Conservation (phyloP, 2,113 vertebrate species). For the Martes martes region DNA sequence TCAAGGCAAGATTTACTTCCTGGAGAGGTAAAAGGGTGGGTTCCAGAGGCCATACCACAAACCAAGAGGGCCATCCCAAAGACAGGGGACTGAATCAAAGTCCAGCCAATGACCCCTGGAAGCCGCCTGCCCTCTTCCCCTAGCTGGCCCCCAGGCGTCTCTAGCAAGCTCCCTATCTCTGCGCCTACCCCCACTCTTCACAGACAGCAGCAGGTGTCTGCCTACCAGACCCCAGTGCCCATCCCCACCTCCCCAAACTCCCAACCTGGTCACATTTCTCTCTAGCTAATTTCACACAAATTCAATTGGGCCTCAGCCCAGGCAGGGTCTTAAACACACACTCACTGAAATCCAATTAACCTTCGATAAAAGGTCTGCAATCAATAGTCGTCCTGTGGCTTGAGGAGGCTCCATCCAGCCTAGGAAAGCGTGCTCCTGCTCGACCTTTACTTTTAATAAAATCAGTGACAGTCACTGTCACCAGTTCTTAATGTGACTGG, state of each 20-base stretch:
- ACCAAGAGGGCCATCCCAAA: fast-evolving
- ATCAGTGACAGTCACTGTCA: constrained; percentile 83
- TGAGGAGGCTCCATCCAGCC: constrained; percentile 75
- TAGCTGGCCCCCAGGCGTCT: neutral
- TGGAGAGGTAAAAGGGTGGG: neutral
- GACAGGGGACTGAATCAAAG: neutral
- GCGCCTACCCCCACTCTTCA: neutral
- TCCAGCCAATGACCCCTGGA: neutral
- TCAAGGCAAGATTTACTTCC: neutral
- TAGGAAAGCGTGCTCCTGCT: constrained; percentile 69
- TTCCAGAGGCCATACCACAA: neutral
- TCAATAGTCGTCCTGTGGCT: constrained; percentile 80
- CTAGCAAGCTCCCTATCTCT: neutral
- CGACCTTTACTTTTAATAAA: constrained; percentile 86
- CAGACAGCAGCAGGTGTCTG: neutral
- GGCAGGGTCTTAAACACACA: constrained; percentile 75
- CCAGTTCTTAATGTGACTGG: constrained; percentile 84
- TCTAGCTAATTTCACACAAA: constrained; percentile 78
- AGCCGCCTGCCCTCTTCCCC: fast-evolving
- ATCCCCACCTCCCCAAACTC: neutral
- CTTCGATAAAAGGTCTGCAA: constrained; percentile 85
- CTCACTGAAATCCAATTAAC: constrained; percentile 86
- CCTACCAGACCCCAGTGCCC: neutral
- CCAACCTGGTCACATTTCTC: constrained; percentile 36
- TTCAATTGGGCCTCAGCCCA: constrained; percentile 70